Conservation (phyloP, 2,797 vertebrate genomes). For the Aythya fuligula region DNA sequence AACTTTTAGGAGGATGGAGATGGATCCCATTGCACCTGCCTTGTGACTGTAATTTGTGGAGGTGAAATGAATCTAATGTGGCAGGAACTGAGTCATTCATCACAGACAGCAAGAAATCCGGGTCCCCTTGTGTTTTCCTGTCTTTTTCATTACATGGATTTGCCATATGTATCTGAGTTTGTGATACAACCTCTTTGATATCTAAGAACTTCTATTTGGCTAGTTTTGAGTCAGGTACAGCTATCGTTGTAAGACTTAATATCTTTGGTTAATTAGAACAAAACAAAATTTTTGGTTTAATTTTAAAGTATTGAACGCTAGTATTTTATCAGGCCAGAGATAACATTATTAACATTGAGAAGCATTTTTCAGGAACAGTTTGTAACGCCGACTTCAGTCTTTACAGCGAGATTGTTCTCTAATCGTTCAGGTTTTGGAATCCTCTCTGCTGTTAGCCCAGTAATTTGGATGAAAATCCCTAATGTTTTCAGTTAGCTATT, state of each 20-base stretch:
- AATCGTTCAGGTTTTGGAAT: background rate
- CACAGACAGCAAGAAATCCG: background rate
- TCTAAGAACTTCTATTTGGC: background rate
- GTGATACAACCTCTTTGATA: background rate
- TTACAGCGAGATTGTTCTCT: background rate
- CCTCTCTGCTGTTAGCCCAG: background rate
- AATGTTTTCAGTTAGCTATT: background rate
- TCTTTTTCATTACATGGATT: background rate
- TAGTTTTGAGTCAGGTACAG: background rate
- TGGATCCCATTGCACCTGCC: background rate
- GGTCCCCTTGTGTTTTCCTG: background rate
- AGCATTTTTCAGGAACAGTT: background rate
- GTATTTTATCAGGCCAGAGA: background rate
- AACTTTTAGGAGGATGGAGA: background rate
- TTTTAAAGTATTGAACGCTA: background rate
- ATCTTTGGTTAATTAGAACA: background rate
- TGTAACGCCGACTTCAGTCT: background rate
- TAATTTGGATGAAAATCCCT: background rate
- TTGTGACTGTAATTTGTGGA: background rate
- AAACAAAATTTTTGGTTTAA: background rate
- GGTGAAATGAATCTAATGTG: conserved; percentile 20
- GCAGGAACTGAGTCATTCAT: conserved; percentile 7
- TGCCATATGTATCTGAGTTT: background rate
- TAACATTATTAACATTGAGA: background rate
- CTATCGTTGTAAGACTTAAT: background rate